Evolutionary conservation across 1,140 invertebrate species (phyloP).

Genomic region (Trinorchestia longiramus): DNA sequence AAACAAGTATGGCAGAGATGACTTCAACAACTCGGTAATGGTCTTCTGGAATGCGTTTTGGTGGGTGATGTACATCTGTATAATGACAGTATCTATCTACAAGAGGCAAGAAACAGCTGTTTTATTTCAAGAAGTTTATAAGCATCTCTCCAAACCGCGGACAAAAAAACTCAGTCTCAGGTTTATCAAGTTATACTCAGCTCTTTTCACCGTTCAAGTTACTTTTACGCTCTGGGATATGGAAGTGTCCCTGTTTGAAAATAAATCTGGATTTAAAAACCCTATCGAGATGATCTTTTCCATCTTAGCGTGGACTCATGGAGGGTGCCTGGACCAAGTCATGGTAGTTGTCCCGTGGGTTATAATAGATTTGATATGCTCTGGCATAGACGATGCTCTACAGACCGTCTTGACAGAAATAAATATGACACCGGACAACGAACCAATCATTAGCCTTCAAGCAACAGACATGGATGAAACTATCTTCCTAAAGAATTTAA

Average conservation of each 20-base stretch:
- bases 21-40: not conserved
- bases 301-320: not conserved
- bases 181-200: not conserved
- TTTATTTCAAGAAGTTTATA: not conserved
- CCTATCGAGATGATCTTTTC: not conserved
- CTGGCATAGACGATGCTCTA: not conserved
- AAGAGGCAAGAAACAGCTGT: not conserved
- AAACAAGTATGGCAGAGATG: not conserved
- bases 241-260: not conserved
- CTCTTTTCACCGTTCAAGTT: not conserved
- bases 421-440: not conserved
- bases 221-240: not conserved
- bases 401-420: not conserved
- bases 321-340: not conserved
- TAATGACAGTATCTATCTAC: not conserved
- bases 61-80: not conserved
- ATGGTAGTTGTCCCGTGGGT: not conserved
- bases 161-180: not conserved
- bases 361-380: not conserved
- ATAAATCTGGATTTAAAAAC: not conserved
- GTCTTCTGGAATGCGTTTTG: slow-evolving; percentile 12
- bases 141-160: not conserved
- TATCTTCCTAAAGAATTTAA: not conserved
- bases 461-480: not conserved
- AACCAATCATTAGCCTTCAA: not conserved